Percentiles rank a stretch among this genome's conserved stretches.
These are phyloP conservation scores for Zingel zingel DNA, from an alignment of 2,113 vertebrate species.

Conservation along the genomic window DNA sequence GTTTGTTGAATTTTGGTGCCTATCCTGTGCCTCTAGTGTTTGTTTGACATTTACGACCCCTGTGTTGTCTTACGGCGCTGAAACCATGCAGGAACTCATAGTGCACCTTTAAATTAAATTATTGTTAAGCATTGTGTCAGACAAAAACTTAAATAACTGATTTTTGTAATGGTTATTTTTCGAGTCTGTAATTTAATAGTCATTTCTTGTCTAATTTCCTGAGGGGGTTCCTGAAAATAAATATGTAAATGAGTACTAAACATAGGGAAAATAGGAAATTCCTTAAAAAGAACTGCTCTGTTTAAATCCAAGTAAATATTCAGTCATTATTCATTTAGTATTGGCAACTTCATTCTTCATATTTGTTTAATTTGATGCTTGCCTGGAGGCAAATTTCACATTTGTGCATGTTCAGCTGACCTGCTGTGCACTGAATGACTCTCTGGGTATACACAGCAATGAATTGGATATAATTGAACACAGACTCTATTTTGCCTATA, in stretches of 20 bases:
- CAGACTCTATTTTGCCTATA: constrained; percentile 1
- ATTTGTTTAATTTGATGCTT: constrained; percentile 2
- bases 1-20: too few species aligned
- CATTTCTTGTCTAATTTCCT: background rate
- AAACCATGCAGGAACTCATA: too few species aligned
- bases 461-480: constrained; percentile 11
- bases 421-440: background rate
- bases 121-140: background rate
- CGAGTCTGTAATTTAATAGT: background rate
- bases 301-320: constrained; percentile 23
- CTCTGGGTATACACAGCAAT: constrained; percentile 11
- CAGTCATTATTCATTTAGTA: constrained; percentile 12
- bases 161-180: background rate
- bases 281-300: background rate
- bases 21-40: too few species aligned
- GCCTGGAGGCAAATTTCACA: background rate
- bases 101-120: background rate
- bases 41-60: too few species aligned
- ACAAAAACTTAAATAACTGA: background rate
- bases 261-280: background rate
- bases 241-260: constrained; percentile 25
- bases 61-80: too few species aligned
- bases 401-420: constrained; percentile 15
- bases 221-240: background rate
- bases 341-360: background rate